These are phyloP conservation scores for Ophioninae sp. DNA, from an alignment of 2,888 invertebrate genomes.

Conservation along the genomic window DNA sequence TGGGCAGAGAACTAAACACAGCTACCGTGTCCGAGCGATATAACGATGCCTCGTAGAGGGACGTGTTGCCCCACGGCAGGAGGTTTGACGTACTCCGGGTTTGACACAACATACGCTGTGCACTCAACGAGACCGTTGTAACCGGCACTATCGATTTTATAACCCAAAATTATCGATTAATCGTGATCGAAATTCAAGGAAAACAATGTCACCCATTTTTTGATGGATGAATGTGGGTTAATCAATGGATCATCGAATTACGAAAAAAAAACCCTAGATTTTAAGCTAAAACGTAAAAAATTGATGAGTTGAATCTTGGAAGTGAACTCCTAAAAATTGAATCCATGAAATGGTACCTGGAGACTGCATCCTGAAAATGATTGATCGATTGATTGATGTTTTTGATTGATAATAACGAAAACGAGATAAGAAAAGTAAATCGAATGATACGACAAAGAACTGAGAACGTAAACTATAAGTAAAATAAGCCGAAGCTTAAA, in stretches of 20 bases:
- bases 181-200: background rate
- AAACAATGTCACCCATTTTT: background rate
- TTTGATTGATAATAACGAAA: too few relatives aligned
- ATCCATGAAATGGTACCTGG: background rate
- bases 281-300: background rate
- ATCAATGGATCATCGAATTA: constrained; percentile 9
- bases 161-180: background rate
- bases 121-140: constrained; percentile 7
- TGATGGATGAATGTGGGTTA: background rate
- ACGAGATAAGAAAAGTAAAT: too few relatives aligned
- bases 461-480: too few relatives aligned
- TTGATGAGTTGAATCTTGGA: background rate
- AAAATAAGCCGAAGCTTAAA: too few relatives aligned
- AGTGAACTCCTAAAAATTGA: background rate
- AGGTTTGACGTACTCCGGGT: background rate
- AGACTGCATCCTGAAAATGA: background rate
- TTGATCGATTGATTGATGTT: too few relatives aligned
- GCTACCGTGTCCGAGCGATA: constrained; percentile 53
- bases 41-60: constrained; percentile 34
- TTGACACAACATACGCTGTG: constrained; percentile 3
- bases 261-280: background rate
- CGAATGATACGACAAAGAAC: too few relatives aligned
- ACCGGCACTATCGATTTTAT: background rate
- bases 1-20: constrained; percentile 54
- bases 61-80: constrained; percentile 26